phyloP scores from a whole-genome alignment of 2,113 vertebrate species.

The Reinhardtius hippoglossoides region DNA sequence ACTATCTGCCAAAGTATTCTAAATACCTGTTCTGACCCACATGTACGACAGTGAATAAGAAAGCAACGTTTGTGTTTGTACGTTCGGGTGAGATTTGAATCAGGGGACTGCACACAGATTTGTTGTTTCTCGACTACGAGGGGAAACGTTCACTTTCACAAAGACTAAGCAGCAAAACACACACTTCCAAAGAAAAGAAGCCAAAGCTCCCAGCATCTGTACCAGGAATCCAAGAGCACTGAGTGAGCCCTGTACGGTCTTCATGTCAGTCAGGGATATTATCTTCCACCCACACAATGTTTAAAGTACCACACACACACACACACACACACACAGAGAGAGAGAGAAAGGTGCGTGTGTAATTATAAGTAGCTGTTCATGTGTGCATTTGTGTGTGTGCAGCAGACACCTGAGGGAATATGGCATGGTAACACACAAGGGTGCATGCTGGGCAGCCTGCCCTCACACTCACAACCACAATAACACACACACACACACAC shows the following conservation, averaged over 20 bases:
- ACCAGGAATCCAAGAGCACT: conserved; percentile 1
- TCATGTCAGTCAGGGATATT: conserved; percentile 8
- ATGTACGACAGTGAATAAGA: not conserved
- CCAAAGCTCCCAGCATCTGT: not conserved
- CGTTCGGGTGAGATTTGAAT: too few species aligned
- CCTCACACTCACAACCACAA: conserved; percentile 37
- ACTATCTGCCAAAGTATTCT: not conserved
- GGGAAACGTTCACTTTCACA: conserved; percentile 32
- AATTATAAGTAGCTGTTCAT: conserved; percentile 21
- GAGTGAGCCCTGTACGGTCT: not conserved
- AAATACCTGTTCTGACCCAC: not conserved
- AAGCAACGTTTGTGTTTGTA: not conserved
- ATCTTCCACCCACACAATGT: conserved; percentile 35
- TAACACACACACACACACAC: conserved; percentile 32
- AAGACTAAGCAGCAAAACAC: not conserved
- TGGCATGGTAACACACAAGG: conserved; percentile 56
- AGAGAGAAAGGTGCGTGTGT: not conserved
- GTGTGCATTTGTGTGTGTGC: conserved; percentile 15
- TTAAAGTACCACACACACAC: too few species aligned
- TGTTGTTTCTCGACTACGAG: not conserved
- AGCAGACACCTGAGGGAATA: conserved; percentile 59
- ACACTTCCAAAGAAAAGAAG: not conserved
- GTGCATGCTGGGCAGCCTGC: conserved; percentile 68
- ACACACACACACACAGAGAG: not conserved
- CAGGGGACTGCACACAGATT: too few species aligned